phyloP scores from a whole-genome alignment of 2,113 vertebrate species.

The Aepyceros melampus region DNA sequence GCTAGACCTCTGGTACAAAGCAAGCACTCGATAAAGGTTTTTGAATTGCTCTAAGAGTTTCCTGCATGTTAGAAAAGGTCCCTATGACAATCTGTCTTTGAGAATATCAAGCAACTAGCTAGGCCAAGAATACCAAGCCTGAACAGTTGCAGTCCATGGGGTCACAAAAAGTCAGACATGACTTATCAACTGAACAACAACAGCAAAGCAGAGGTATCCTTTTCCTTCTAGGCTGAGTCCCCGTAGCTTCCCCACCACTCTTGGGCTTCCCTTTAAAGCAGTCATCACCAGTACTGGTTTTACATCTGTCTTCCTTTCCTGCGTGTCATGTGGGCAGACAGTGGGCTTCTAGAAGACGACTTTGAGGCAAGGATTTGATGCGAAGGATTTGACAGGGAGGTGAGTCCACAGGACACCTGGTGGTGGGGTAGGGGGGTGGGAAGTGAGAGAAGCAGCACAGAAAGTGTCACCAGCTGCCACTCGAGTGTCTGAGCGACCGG shows the following conservation, averaged over 20 bases:
- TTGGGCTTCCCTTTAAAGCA: background rate
- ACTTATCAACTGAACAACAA: background rate
- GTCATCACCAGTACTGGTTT: fast-evolving
- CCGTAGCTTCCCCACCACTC: background rate
- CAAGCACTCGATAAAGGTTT: fast-evolving
- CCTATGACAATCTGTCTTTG: background rate
- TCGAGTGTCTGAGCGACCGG: fast-evolving
- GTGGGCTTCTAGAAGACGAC: background rate
- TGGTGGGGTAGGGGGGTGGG: background rate
- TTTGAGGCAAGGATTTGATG: background rate
- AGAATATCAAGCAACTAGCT: background rate
- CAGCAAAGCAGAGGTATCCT: background rate
- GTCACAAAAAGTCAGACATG: background rate
- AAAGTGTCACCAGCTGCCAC: background rate
- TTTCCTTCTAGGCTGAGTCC: background rate
- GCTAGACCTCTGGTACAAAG: background rate
- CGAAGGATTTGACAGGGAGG: background rate
- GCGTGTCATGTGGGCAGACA: fast-evolving
- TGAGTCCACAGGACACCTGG: background rate
- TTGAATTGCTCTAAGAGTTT: background rate
- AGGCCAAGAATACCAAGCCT: background rate
- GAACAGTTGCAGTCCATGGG: background rate
- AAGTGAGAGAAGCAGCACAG: background rate
- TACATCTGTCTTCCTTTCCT: background rate
- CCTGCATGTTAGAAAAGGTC: background rate